These are phyloP conservation scores for Drosophila bocki DNA, from an alignment of 1,140 invertebrate species.

Conservation along the genomic window DNA sequence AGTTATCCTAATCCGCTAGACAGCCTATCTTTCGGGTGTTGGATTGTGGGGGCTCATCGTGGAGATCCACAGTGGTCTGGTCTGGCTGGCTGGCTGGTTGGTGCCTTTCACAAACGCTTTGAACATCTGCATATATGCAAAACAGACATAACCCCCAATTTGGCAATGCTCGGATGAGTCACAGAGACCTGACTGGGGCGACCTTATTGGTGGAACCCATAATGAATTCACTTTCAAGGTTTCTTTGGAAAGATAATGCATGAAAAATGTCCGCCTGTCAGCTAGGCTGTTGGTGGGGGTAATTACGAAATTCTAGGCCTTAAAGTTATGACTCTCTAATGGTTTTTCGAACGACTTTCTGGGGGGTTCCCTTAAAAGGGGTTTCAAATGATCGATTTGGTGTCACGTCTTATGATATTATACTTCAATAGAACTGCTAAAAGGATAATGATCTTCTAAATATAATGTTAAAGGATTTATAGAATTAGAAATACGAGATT, in stretches of 20 bases:
- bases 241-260: conserved; percentile 49
- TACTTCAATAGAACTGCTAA: no score
- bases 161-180: conserved; percentile 50
- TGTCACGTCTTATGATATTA: background rate
- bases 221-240: conserved; percentile 58
- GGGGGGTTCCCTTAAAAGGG: background rate
- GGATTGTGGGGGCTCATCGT: conserved; percentile 25
- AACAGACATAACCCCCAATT: conserved; percentile 38
- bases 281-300: conserved; percentile 1
- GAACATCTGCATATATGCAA: conserved; percentile 31
- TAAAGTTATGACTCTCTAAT: conserved; percentile 29
- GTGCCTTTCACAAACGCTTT: conserved; percentile 66
- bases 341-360: background rate
- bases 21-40: background rate
- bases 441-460: background rate
- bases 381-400: background rate
- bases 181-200: conserved; percentile 18
- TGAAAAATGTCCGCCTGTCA: conserved; percentile 34
- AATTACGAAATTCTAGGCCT: conserved; percentile 44
- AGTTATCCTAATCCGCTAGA: conserved; percentile 22
- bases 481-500: no score
- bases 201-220: conserved; percentile 44
- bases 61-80: conserved; percentile 4
- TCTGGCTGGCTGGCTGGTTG: background rate
- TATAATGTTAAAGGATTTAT: no score